phyloP scores from a whole-genome alignment of 2,797 vertebrate species.

The Enteromius unitaeniatus region DNA sequence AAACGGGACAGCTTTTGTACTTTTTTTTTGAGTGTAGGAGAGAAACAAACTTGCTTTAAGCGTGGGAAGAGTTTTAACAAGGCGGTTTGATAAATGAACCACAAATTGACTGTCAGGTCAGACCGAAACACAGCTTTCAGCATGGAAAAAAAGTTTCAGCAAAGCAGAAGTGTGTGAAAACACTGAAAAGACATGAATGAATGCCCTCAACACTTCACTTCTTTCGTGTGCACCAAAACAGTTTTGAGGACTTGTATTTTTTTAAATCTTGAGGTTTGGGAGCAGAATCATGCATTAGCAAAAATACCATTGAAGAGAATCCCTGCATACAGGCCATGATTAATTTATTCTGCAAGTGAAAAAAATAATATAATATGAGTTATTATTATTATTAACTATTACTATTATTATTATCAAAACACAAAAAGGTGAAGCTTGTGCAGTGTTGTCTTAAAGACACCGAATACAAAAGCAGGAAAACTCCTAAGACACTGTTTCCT shows the following conservation, averaged over 20 bases:
- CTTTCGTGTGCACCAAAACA: background rate
- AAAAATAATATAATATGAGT: background rate
- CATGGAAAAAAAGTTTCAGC: background rate
- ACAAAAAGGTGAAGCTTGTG: background rate
- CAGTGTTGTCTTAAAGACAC: background rate
- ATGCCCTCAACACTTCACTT: background rate
- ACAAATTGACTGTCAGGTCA: background rate
- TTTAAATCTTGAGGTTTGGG: background rate
- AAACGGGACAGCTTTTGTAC: background rate
- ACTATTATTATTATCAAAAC: background rate
- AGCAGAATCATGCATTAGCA: background rate
- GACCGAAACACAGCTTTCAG: background rate
- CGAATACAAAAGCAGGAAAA: constrained; percentile 23
- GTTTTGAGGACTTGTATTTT: background rate
- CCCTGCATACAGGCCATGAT: background rate
- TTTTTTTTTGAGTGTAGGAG: background rate
- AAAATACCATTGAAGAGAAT: background rate
- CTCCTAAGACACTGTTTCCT: constrained; percentile 10
- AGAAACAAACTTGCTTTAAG: background rate
- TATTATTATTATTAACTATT: background rate
- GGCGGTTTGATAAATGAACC: background rate
- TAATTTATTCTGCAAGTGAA: background rate
- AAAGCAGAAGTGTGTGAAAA: background rate
- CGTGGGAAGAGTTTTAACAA: background rate
- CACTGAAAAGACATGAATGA: background rate